These are phyloP conservation scores for Nanorana parkeri DNA, from an alignment of 2,113 vertebrate genomes.

Conservation along the genomic window DNA sequence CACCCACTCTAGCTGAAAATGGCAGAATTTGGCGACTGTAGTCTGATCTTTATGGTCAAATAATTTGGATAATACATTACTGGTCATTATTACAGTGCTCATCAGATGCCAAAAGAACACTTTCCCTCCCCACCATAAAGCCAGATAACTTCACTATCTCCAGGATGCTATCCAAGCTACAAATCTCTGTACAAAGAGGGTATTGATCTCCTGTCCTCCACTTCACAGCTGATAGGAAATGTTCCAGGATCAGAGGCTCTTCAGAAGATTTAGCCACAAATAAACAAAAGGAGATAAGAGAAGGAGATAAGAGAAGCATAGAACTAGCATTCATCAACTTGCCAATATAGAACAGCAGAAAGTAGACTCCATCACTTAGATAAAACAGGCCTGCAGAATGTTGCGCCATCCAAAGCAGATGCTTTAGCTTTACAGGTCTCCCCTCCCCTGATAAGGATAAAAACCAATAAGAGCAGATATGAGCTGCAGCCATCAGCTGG, in stretches of 20 bases:
- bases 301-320: not conserved
- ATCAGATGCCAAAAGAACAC: not conserved
- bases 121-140: not conserved
- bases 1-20: too few species aligned
- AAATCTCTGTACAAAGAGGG: constrained; percentile 34
- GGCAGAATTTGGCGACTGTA: too few species aligned
- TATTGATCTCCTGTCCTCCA: constrained; percentile 29
- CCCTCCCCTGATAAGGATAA: not conserved
- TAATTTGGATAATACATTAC: not conserved
- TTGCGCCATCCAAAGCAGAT: not conserved
- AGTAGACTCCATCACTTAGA: not conserved
- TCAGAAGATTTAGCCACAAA: not conserved
- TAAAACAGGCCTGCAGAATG: not conserved
- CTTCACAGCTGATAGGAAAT: constrained; percentile 20
- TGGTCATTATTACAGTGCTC: not conserved
- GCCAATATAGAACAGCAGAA: not conserved
- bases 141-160: not conserved
- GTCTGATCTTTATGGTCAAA: too few species aligned
- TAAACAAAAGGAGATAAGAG: not conserved
- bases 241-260: not conserved
- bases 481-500: not conserved
- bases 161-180: not conserved
- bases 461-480: not conserved
- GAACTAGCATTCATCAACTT: not conserved
- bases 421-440: too few species aligned